Evolutionary conservation across 2,113 vertebrate genomes (phyloP).

Genomic region (Sphyrna mokarran): DNA sequence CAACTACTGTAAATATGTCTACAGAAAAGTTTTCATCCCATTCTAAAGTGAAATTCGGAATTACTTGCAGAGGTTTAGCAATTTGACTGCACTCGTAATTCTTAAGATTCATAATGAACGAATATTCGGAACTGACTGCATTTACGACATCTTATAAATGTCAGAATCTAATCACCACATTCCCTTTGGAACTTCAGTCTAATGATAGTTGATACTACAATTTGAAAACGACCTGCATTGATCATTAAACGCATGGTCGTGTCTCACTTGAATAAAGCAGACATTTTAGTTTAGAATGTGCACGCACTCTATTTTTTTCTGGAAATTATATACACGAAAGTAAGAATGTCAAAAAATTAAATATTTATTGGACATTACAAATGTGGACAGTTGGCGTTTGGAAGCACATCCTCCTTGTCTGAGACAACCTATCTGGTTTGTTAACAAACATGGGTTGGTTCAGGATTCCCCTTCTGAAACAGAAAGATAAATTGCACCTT

Average conservation of each 20-base stretch:
- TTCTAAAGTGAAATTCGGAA: not conserved
- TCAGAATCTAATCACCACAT: not conserved
- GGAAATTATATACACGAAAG: not conserved
- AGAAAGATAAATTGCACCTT: slow-evolving; percentile 6
- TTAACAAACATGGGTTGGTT: slow-evolving; percentile 4
- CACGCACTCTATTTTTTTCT: not conserved
- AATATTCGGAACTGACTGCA: not conserved
- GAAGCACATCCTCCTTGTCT: not conserved
- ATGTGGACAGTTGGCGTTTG: not conserved
- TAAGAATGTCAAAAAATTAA: slow-evolving; percentile 20
- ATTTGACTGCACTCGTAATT: not conserved
- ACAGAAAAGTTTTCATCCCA: not conserved
- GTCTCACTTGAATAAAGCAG: not conserved
- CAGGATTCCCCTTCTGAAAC: not conserved
- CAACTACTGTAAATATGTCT: not conserved
- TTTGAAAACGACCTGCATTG: not conserved
- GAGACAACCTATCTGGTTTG: not conserved
- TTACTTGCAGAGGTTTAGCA: not conserved
- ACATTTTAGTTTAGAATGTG: too few species aligned
- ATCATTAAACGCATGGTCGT: not conserved
- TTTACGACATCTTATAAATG: not conserved
- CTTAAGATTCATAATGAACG: too few species aligned
- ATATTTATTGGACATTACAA: slow-evolving; percentile 31
- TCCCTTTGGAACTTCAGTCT: not conserved
- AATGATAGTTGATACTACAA: not conserved